A percentile compares a stretch with the other conserved stretches of the same genome.
phyloP scores from a whole-genome alignment of 2,888 invertebrate genomes.

The Synergus gifuensis region DNA sequence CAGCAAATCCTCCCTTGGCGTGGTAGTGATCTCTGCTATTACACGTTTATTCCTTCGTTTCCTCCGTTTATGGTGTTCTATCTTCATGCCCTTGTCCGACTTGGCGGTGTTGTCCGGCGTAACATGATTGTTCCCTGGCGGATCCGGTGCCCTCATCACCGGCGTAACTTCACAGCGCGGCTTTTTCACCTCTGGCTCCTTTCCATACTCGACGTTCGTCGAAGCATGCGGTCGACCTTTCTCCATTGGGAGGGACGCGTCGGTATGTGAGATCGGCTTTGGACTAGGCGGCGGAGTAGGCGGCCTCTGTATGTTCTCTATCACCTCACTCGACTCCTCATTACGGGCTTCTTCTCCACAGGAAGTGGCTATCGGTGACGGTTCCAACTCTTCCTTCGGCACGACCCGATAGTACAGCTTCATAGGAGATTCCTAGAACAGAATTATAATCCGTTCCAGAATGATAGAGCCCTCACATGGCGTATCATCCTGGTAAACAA shows the following conservation, averaged over 20 bases:
- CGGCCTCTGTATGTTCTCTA: slow-evolving; percentile 71
- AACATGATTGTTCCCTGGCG: slow-evolving; percentile 50
- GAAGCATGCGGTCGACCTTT: slow-evolving; percentile 53
- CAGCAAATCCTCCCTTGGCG: slow-evolving; percentile 70
- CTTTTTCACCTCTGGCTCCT: slow-evolving; percentile 67
- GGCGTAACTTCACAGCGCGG: slow-evolving; percentile 73
- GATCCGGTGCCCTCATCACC: slow-evolving; percentile 68
- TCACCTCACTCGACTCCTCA: slow-evolving; percentile 54
- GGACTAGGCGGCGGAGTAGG: slow-evolving; percentile 73
- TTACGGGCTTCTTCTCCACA: slow-evolving; percentile 44
- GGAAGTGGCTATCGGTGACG: slow-evolving; percentile 12
- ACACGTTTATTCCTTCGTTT: slow-evolving; percentile 71
- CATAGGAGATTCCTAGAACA: slow-evolving; percentile 71
- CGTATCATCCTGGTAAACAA: background rate
- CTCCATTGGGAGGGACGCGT: slow-evolving; percentile 53
- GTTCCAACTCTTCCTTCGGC: slow-evolving; percentile 58
- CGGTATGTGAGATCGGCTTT: slow-evolving; percentile 61
- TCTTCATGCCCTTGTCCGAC: slow-evolving; percentile 60
- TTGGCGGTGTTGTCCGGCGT: slow-evolving; percentile 50
- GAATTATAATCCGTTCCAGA: slow-evolving; percentile 31
- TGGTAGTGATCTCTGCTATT: slow-evolving; percentile 73
- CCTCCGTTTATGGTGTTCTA: slow-evolving; percentile 69
- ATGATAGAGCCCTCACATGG: background rate
- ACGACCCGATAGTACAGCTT: slow-evolving; percentile 67
- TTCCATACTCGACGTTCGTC: slow-evolving; percentile 57